phyloP scores from a whole-genome alignment of 2,888 invertebrate genomes.

The Drosophila emarginata region DNA sequence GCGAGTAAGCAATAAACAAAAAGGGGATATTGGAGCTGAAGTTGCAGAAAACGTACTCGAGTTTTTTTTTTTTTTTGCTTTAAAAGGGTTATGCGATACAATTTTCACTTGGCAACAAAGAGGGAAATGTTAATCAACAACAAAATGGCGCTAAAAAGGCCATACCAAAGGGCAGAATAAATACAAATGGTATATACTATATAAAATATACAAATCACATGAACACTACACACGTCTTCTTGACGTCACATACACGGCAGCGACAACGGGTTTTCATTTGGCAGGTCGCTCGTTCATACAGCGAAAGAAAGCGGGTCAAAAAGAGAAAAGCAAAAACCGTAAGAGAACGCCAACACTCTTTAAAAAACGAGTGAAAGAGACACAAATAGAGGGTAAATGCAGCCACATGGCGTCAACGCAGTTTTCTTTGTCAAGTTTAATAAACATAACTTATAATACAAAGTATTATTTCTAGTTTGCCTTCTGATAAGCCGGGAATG shows the following conservation, averaged over 20 bases:
- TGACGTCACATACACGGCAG: slow-evolving; percentile 55
- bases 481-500: slow-evolving; percentile 26
- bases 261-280: slow-evolving; percentile 15
- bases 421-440: background rate
- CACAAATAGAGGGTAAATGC: background rate
- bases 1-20: background rate
- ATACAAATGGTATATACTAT: slow-evolving; percentile 8
- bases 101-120: background rate
- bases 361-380: background rate
- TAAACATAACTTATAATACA: background rate
- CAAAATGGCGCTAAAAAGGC: slow-evolving; percentile 51
- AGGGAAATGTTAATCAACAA: slow-evolving; percentile 17
- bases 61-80: background rate
- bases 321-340: slow-evolving; percentile 7
- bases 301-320: slow-evolving; percentile 40
- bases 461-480: background rate
- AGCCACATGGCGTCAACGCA: background rate
- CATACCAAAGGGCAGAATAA: slow-evolving; percentile 48
- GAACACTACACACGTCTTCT: slow-evolving; percentile 37
- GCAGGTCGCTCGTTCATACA: background rate
- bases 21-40: background rate
- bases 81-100: background rate
- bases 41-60: background rate
- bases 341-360: slow-evolving; percentile 13
- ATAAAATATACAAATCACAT: slow-evolving; percentile 49